Percentiles rank a stretch among this genome's conserved stretches.
phyloP scores from a whole-genome alignment of 2,797 vertebrate species.

The Moxostoma hubbsi region DNA sequence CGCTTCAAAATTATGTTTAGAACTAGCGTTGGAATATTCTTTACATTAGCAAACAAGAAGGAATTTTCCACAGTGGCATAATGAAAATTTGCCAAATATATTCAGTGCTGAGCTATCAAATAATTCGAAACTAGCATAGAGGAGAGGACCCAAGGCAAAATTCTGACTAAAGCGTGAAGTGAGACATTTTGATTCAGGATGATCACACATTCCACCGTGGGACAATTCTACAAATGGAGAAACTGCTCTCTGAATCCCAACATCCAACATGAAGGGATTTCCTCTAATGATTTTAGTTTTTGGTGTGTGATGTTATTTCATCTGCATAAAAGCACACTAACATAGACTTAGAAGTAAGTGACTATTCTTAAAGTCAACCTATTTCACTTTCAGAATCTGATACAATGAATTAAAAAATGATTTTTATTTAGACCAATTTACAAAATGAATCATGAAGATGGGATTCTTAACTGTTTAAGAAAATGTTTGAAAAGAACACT shows the following conservation, averaged over 20 bases:
- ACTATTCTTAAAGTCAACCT: too few relatives aligned
- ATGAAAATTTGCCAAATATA: constrained; percentile 37
- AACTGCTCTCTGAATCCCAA: constrained; percentile 22
- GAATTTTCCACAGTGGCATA: constrained; percentile 29
- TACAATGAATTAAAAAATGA: too few relatives aligned
- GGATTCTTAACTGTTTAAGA: too few relatives aligned
- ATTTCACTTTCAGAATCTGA: too few relatives aligned
- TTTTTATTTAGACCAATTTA: too few relatives aligned
- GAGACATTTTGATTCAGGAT: constrained; percentile 40
- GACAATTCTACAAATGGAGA: constrained; percentile 34
- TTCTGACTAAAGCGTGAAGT: constrained; percentile 36
- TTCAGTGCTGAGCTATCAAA: constrained; percentile 38
- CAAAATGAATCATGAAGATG: too few relatives aligned
- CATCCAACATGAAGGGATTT: constrained; percentile 7
- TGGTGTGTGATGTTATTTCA: too few relatives aligned
- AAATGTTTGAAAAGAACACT: too few relatives aligned
- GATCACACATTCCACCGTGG: constrained; percentile 28
- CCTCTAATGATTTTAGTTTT: background rate
- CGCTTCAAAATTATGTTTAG: background rate
- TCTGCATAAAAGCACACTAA: too few relatives aligned
- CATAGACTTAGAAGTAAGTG: too few relatives aligned
- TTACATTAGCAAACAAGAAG: constrained; percentile 24
- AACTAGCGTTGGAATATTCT: background rate
- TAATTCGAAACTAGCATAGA: constrained; percentile 27
- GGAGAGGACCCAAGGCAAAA: constrained; percentile 24